Evolutionary conservation across 2,797 vertebrate species (phyloP).

Genomic region (Buphagus erythrorhynchus): DNA sequence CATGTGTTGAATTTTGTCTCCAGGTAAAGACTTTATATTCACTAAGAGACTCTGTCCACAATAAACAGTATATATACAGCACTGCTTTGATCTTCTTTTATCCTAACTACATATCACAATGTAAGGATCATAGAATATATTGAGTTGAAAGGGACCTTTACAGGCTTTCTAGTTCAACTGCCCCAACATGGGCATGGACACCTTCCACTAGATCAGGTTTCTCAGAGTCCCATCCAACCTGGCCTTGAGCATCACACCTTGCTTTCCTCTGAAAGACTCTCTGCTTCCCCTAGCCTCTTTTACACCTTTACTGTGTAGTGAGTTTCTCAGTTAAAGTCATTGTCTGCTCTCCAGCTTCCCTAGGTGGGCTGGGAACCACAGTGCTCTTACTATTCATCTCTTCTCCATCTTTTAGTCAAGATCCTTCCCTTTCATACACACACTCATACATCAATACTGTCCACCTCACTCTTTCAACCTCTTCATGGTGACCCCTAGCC

Average conservation of each 20-base stretch:
- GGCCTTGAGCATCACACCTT: background rate
- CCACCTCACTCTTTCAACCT: background rate
- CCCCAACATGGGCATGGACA: no score
- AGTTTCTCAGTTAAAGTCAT: background rate
- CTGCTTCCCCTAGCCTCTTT: rapidly evolving
- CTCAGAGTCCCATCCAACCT: background rate
- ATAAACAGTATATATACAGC: background rate
- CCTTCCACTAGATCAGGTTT: background rate
- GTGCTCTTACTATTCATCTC: background rate
- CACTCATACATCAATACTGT: background rate
- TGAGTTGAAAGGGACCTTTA: background rate
- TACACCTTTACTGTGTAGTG: background rate
- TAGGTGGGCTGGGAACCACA: background rate
- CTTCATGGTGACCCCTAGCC: background rate
- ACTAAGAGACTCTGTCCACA: background rate
- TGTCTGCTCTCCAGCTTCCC: background rate
- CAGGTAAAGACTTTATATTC: background rate
- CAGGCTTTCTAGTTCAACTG: background rate
- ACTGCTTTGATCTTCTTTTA: background rate
- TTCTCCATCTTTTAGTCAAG: background rate
- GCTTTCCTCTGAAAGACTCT: background rate
- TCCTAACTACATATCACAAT: background rate
- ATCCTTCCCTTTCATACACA: background rate
- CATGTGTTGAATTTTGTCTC: background rate
- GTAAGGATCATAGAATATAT: background rate